Conservation (phyloP, 2,888 invertebrate species). For the Parnassius orleans region DNA sequence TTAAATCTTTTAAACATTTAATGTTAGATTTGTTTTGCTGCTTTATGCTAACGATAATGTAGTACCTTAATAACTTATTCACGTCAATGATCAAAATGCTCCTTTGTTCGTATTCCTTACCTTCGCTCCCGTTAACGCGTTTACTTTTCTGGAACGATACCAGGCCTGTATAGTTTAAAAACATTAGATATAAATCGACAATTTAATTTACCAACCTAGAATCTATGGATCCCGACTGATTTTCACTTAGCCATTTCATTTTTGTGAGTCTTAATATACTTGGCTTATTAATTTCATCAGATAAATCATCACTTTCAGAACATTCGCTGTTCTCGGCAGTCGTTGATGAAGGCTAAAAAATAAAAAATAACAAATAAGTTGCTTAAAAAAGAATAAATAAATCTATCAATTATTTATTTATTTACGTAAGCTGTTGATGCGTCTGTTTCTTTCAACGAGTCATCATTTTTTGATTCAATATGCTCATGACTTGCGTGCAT, state of each 20-base stretch:
- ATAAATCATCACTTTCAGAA: conserved; percentile 36
- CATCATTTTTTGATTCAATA: conserved; percentile 44
- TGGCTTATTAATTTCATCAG: conserved; percentile 43
- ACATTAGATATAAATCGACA: conserved; percentile 7
- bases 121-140: conserved; percentile 68
- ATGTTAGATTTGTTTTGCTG: too few relatives aligned
- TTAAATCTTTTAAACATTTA: not conserved
- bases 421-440: conserved; percentile 40
- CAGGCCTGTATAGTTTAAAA: conserved; percentile 36
- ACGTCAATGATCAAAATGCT: conserved; percentile 16
- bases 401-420: conserved; percentile 6
- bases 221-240: conserved; percentile 47
- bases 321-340: conserved; percentile 41
- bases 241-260: conserved; percentile 71
- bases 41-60: not conserved
- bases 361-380: too few relatives aligned
- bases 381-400: too few relatives aligned
- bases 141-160: conserved; percentile 65
- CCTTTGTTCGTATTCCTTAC: conserved; percentile 40
- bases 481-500: conserved; percentile 65
- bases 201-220: conserved; percentile 53
- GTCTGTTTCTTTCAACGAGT: conserved; percentile 30
- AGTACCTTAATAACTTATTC: conserved; percentile 21
- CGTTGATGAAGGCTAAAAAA: conserved; percentile 39
- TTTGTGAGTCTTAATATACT: conserved; percentile 63